These are phyloP conservation scores for Gephyroberyx darwinii DNA, from an alignment of 2,797 vertebrate species.

Conservation along the genomic window DNA sequence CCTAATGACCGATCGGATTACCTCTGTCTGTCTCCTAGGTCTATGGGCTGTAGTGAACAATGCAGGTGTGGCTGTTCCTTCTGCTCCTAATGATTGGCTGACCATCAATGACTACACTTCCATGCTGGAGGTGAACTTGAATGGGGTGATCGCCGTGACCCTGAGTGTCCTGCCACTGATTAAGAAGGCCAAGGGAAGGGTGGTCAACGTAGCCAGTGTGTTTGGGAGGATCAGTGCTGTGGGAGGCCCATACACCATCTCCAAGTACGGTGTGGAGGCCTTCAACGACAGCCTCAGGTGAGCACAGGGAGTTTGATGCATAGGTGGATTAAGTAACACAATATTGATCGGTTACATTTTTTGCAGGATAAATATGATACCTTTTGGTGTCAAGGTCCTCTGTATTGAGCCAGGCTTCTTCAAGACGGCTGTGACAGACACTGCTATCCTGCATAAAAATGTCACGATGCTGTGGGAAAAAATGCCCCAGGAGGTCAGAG, in stretches of 20 bases:
- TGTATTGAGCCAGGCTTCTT: constrained; percentile 85
- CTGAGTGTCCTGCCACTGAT: constrained; percentile 81
- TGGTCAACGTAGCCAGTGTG: constrained; percentile 83
- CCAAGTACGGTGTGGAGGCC: constrained; percentile 81
- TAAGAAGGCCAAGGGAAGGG: constrained; percentile 81
- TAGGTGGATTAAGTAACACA: background rate
- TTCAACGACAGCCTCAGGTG: constrained; percentile 84
- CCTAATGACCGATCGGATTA: too few species aligned
- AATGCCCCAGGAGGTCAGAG: constrained; percentile 74
- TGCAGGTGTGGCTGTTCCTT: constrained; percentile 75
- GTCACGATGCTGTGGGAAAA: constrained; percentile 69
- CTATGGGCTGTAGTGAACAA: constrained; percentile 85
- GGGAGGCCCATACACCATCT: constrained; percentile 77
- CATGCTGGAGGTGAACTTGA: constrained; percentile 82
- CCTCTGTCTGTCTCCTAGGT: constrained; percentile 57
- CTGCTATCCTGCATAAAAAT: constrained; percentile 35
- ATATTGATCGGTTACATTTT: background rate
- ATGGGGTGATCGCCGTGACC: constrained; percentile 80
- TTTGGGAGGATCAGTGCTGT: constrained; percentile 75
- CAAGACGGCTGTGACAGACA: constrained; percentile 76
- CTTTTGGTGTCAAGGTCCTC: constrained; percentile 79
- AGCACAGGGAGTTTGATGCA: background rate
- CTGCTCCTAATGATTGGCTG: constrained; percentile 76
- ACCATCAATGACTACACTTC: constrained; percentile 76
- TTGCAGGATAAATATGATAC: constrained; percentile 68